Base-by-base conservation (phyloP, 2,797 vertebrate species). In the Chromobotia macracanthus region DNA sequence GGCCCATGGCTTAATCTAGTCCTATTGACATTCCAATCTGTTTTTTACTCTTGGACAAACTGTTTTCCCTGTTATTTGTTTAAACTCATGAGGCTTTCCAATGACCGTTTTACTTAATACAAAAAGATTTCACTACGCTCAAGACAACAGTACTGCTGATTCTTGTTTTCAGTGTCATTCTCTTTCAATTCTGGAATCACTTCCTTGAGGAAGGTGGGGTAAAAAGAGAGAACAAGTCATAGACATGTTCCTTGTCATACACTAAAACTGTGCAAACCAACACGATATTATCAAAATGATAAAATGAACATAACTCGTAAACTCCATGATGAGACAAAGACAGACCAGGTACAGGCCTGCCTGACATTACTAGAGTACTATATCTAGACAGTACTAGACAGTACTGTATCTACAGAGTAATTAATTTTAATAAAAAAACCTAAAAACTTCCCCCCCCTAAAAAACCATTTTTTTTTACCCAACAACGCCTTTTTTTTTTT, bases 1-100 rank as follows among this genome's bases (percentile, higher is more conserved):
- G 88, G 88, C 82, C 83, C 87, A 85, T 74, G 61, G 83, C 74
- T 83, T 88, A 89, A 90, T 88, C 75, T 77, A 60, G 67, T 79
- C 68, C 74, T 48, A 69, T 67, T 75, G 67, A 41, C 53, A 73
- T 85, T 86, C 76, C 79, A 82, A 83, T 83, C 63, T 79, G 74
- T 72, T 84, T 80, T 86, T 21, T n/a, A 64, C 13, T 35, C 16
- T 46, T 74, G 21, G 12, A 48, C 35, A 25, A 73, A 13, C 48
- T 50, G 16, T 46, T 58, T 53, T 23, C 13, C 66, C 38, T 3
- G 15, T 18, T 51, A 58, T 38, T 82, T 31, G 3, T 48, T 31
- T 50, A 2, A 18, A 74, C 28, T 38, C 16, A 67, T 28, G 18
- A 31, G 58, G 3, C 12, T 15, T 69, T 23, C 31, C 7, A 63